Percentiles rank a stretch among this genome's conserved stretches.
Conservation (phyloP, 2,888 invertebrate species). For the Drosophila planitibia region DNA sequence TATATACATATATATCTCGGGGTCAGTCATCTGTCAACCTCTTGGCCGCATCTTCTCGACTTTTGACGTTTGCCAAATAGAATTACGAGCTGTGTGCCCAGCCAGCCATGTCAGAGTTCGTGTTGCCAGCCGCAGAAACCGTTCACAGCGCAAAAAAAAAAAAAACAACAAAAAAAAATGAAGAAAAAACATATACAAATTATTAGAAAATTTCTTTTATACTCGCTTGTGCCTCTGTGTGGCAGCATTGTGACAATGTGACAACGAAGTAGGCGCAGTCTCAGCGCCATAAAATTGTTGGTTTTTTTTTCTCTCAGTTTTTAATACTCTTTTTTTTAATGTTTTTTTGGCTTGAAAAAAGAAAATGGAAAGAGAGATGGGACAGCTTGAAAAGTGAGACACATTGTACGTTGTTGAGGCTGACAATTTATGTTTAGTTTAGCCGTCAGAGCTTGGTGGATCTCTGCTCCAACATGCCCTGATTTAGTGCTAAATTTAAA, state of each 20-base stretch:
- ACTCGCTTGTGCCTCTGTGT: constrained; percentile 25
- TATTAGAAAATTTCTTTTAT: constrained; percentile 63
- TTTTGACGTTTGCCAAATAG: constrained; percentile 65
- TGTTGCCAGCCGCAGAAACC: constrained; percentile 71
- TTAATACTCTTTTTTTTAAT: background rate
- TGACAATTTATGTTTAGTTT: constrained; percentile 73
- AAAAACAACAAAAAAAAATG: background rate
- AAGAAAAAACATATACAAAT: constrained; percentile 47
- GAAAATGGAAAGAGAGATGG: constrained; percentile 15
- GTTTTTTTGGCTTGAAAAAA: constrained; percentile 7
- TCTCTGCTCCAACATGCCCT: constrained; percentile 66
- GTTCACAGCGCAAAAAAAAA: constrained; percentile 10
- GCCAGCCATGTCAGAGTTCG: constrained; percentile 66
- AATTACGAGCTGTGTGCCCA: constrained; percentile 54
- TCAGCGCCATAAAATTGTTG: constrained; percentile 60
- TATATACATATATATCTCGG: constrained; percentile 20
- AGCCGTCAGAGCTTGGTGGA: constrained; percentile 54
- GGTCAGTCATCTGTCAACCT: constrained; percentile 49
- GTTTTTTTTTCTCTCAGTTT: background rate
- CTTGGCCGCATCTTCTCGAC: constrained; percentile 26
- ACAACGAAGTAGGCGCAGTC: constrained; percentile 61
- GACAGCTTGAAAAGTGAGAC: constrained; percentile 65
- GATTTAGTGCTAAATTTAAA: constrained; percentile 83
- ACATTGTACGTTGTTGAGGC: constrained; percentile 59
- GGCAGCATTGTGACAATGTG: constrained; percentile 55